phyloP scores from a whole-genome alignment of 2,888 invertebrate species.

The Megastigmus dorsalis region DNA sequence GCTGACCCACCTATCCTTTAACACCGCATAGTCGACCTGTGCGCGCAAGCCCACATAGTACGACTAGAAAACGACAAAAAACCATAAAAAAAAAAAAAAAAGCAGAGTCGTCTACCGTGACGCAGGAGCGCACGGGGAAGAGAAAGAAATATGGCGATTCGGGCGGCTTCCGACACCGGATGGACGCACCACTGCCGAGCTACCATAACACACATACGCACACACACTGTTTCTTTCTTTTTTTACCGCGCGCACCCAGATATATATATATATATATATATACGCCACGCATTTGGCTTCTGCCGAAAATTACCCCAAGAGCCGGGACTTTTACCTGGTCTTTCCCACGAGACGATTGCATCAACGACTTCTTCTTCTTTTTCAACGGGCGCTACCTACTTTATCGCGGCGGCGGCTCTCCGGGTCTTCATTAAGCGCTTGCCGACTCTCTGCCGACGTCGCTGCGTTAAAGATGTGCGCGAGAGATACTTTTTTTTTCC shows the following conservation, averaged over 20 bases:
- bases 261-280: too few relatives aligned
- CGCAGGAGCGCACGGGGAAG: neutral
- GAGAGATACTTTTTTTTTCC: conserved; percentile 11
- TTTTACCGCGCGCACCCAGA: neutral
- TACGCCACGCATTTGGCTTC: neutral
- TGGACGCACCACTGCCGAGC: neutral
- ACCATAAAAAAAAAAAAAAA: too few relatives aligned
- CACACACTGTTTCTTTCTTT: too few relatives aligned
- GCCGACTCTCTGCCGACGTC: neutral
- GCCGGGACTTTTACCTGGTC: neutral
- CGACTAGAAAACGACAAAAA: too few relatives aligned
- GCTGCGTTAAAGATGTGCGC: conserved; percentile 9
- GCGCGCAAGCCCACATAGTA: too few relatives aligned
- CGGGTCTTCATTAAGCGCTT: conserved; percentile 33
- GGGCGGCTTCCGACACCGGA: conserved; percentile 43
- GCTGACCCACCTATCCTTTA: too few relatives aligned
- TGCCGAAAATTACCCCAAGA: conserved; percentile 41
- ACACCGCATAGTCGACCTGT: too few relatives aligned
- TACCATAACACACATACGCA: neutral
- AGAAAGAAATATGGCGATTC: conserved; percentile 20
- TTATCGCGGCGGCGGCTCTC: conserved; percentile 24
- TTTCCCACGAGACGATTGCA: conserved; percentile 50
- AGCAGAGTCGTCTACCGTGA: conserved; percentile 30
- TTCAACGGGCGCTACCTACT: conserved; percentile 30
- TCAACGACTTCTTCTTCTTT: conserved; percentile 38